A percentile compares a stretch with the other conserved stretches of the same genome.
phyloP scores from a whole-genome alignment of 2,113 vertebrate species.

The Toxostoma redivivum region DNA sequence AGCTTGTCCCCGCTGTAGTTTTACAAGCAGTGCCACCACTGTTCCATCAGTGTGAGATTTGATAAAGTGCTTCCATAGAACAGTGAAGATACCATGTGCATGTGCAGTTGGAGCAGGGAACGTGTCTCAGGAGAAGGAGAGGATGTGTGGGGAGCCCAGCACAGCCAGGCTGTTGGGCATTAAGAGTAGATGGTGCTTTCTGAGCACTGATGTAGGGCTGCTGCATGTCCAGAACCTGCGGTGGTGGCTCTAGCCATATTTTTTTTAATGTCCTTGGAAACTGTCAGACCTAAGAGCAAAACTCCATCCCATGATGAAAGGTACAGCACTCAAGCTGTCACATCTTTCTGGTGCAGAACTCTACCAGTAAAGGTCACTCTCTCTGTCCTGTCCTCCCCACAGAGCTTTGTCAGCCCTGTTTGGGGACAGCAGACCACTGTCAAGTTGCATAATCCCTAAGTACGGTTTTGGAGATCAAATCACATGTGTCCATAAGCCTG shows the following conservation, averaged over 20 bases:
- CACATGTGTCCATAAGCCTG: background rate
- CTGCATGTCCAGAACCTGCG: background rate
- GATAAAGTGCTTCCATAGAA: accelerated
- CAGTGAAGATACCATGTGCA: accelerated
- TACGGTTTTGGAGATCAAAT: background rate
- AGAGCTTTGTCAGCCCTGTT: background rate
- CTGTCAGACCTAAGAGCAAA: background rate
- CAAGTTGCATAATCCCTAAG: background rate
- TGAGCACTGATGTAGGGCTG: background rate
- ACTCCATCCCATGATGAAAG: background rate
- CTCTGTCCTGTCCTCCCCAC: background rate
- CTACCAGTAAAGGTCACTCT: background rate
- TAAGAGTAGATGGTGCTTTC: background rate
- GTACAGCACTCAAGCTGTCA: background rate
- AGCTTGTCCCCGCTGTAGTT: background rate
- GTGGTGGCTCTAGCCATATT: background rate
- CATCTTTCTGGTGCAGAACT: background rate
- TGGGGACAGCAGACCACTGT: background rate
- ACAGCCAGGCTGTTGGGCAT: background rate
- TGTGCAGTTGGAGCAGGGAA: background rate
- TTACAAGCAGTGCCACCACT: background rate
- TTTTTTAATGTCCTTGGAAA: background rate
- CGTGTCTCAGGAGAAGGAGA: accelerated
- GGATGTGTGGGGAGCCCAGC: background rate
- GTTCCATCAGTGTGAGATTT: background rate